Conservation (phyloP, 2,113 vertebrate species). For the Eretmochelys imbricata region DNA sequence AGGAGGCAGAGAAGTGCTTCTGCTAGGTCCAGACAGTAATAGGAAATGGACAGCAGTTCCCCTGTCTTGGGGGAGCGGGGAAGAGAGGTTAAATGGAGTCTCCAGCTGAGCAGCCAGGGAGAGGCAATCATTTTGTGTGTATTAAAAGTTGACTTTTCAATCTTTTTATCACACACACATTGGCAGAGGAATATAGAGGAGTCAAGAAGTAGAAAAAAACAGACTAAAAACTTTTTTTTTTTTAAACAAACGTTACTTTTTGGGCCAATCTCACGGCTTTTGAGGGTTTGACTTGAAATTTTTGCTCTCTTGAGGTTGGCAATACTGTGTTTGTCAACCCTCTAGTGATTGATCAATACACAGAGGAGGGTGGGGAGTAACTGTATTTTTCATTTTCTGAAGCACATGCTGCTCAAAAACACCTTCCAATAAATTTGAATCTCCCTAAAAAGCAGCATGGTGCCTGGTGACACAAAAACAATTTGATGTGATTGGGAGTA, state of each 20-base stretch:
- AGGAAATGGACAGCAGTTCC: background rate
- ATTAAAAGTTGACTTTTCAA: background rate
- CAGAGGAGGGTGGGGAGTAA: conserved; percentile 34
- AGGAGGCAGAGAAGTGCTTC: background rate
- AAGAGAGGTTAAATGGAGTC: background rate
- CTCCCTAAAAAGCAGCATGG: background rate
- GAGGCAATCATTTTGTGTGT: background rate
- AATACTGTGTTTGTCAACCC: background rate
- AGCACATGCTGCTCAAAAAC: background rate
- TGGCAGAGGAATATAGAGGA: background rate
- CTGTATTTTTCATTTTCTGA: conserved; percentile 18
- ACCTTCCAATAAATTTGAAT: background rate
- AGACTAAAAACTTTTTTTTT: background rate
- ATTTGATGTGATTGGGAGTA: background rate
- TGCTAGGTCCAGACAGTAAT: background rate
- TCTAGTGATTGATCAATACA: background rate
- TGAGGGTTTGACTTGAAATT: background rate
- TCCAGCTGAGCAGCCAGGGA: background rate
- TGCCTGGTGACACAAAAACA: rapidly evolving
- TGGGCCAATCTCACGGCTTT: background rate
- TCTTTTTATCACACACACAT: background rate
- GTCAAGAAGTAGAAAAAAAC: background rate
- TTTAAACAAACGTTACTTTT: background rate
- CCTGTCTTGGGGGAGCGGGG: background rate
- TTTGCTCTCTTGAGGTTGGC: background rate